Evolutionary conservation across 2,888 invertebrate genomes (phyloP).

Genomic region (Pelosia muscerda): DNA sequence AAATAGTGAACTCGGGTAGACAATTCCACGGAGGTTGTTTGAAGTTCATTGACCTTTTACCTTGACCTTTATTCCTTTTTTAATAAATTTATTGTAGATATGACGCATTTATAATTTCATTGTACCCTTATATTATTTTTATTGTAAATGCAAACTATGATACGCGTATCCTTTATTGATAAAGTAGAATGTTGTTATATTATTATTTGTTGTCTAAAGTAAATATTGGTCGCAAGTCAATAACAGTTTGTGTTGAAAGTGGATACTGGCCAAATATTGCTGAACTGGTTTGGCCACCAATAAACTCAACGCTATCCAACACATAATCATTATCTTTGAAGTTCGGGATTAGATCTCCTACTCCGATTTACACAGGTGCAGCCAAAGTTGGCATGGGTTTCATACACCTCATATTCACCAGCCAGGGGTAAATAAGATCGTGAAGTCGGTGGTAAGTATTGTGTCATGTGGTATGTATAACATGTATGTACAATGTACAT

Average conservation of each 20-base stretch:
- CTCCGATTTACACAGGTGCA: too few relatives aligned
- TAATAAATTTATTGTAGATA: not conserved
- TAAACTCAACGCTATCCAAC: not conserved
- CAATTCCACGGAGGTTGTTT: not conserved
- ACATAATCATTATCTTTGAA: too few relatives aligned
- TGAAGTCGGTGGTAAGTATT: not conserved
- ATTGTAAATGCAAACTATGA: not conserved
- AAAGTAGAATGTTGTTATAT: not conserved
- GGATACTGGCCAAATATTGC: not conserved
- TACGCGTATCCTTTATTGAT: constrained; percentile 3
- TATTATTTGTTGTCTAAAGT: not conserved
- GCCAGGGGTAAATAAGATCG: not conserved
- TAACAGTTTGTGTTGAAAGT: not conserved
- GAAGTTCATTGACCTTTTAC: constrained; percentile 9
- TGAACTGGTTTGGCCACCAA: not conserved
- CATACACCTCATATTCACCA: not conserved
- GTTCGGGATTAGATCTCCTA: too few relatives aligned
- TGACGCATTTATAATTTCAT: not conserved
- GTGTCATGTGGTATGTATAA: too few relatives aligned
- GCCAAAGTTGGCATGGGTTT: too few relatives aligned
- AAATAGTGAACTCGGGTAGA: not conserved
- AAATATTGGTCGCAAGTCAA: not conserved
- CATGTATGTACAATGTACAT: too few relatives aligned
- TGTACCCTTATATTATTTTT: not conserved
- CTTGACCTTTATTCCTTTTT: not conserved